Conservation (phyloP, 2,113 vertebrate species). For the Lipotes vexillifer region DNA sequence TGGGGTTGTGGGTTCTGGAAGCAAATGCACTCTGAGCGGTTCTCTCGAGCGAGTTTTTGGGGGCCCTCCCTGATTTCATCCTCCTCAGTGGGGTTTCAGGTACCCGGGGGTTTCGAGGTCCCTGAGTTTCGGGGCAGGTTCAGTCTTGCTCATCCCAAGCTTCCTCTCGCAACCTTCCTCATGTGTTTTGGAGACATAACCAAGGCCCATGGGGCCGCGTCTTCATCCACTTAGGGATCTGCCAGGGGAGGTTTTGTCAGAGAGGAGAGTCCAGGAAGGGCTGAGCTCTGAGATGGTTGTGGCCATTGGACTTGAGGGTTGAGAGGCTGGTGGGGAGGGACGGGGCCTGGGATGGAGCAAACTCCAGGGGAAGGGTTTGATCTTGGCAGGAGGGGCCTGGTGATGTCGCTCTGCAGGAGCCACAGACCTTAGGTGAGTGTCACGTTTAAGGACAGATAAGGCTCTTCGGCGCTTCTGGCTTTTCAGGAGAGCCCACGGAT, state of each 20-base stretch:
- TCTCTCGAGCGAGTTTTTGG: neutral
- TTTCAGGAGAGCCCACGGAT: neutral
- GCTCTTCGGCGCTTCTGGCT: neutral
- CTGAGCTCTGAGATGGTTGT: neutral
- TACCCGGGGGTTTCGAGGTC: neutral
- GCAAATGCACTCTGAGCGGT: neutral
- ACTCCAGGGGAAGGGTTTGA: neutral
- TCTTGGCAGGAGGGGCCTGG: neutral
- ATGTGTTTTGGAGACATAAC: neutral
- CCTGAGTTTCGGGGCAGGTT: neutral
- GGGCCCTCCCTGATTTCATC: neutral
- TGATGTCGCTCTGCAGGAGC: neutral
- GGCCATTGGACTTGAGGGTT: neutral
- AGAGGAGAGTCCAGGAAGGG: neutral
- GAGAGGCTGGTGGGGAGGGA: neutral
- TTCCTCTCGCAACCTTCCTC: neutral
- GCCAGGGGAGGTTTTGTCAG: neutral
- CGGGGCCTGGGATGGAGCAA: neutral
- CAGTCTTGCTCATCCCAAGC: neutral
- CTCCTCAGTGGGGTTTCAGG: neutral
- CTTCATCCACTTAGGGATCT: neutral
- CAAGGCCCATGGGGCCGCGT: neutral
- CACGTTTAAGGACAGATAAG: neutral
- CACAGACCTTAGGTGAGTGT: neutral
- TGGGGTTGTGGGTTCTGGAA: neutral